Percentiles rank a stretch among this genome's conserved stretches.
Conservation (phyloP, 2,113 vertebrate genomes). For the Geococcyx californianus region DNA sequence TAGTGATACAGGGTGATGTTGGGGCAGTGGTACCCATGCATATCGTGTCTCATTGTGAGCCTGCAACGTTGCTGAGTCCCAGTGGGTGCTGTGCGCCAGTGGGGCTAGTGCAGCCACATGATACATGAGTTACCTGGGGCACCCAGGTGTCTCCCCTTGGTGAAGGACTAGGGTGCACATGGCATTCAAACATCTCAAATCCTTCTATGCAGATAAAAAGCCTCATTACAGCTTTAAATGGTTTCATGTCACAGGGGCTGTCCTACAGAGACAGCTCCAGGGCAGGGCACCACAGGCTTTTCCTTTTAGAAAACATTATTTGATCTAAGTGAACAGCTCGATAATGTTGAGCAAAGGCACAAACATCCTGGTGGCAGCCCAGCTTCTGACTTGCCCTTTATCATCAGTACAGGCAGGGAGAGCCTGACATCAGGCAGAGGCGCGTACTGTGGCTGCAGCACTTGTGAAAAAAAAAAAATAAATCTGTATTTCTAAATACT, state of each 20-base stretch:
- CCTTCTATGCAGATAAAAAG: not conserved
- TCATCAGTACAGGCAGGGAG: not conserved
- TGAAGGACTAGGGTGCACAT: not conserved
- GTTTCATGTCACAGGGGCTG: slow-evolving; percentile 74
- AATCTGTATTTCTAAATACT: not conserved
- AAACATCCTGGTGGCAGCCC: not conserved
- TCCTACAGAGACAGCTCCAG: slow-evolving; percentile 66
- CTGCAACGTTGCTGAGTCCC: not conserved
- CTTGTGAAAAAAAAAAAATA: too few species aligned
- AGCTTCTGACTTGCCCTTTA: not conserved
- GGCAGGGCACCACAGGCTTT: not conserved
- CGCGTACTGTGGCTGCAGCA: not conserved
- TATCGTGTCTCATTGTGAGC: accelerated
- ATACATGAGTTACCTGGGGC: not conserved
- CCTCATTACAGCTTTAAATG: slow-evolving; percentile 67
- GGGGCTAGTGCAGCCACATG: not conserved
- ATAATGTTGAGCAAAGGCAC: not conserved
- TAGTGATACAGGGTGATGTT: not conserved
- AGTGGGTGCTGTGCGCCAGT: accelerated
- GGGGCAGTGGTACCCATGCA: not conserved
- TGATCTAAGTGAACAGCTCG: accelerated
- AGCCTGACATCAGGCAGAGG: not conserved
- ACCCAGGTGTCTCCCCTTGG: not conserved
- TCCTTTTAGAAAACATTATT: not conserved
- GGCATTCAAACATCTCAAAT: not conserved